Percentiles rank a stretch among this genome's conserved stretches.
These are phyloP conservation scores for Notothenia coriiceps DNA, from an alignment of 2,113 vertebrate genomes.

Conservation along the genomic window DNA sequence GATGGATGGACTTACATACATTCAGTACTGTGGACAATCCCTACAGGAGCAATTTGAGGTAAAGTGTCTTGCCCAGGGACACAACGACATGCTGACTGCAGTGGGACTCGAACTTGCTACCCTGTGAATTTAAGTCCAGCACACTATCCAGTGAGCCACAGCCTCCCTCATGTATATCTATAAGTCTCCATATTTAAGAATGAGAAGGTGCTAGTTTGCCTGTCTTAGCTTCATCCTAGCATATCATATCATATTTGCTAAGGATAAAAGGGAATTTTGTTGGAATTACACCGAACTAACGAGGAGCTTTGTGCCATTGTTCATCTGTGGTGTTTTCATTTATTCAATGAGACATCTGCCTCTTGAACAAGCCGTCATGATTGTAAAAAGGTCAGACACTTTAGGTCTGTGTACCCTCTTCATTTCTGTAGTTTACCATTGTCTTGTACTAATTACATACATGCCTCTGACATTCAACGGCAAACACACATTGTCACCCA, in stretches of 20 bases:
- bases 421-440: constrained; percentile 41
- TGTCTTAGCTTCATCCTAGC: too few species aligned
- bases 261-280: background rate
- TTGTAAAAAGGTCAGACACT: constrained; percentile 71
- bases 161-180: too few species aligned
- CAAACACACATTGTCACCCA: constrained; percentile 39
- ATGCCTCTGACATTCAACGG: constrained; percentile 23
- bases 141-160: too few species aligned
- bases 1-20: too few species aligned
- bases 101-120: too few species aligned
- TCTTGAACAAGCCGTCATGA: constrained; percentile 43
- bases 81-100: too few species aligned
- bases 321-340: constrained; percentile 35
- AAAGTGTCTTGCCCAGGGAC: too few species aligned
- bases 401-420: constrained; percentile 44
- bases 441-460: constrained; percentile 60
- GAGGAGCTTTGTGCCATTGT: constrained; percentile 15
- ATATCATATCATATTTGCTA: constrained; percentile 1
- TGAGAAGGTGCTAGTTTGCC: too few species aligned
- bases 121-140: too few species aligned
- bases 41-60: too few species aligned
- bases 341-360: constrained; percentile 47
- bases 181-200: too few species aligned
- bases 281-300: background rate
- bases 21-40: too few species aligned